Conservation (phyloP, 2,113 vertebrate species). For the Xyrauchen texanus region DNA sequence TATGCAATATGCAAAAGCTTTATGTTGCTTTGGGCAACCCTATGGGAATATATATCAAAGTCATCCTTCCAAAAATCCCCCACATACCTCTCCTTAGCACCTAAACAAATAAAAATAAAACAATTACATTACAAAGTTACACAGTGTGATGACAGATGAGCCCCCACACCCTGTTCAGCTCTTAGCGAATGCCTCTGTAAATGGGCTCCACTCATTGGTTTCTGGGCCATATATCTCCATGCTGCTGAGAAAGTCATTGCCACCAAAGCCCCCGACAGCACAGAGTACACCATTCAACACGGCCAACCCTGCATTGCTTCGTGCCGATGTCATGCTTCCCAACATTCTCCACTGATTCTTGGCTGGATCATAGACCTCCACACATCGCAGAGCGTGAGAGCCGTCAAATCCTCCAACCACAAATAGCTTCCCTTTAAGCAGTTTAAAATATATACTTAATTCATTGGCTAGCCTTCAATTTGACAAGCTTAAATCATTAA, state of each 20-base stretch:
- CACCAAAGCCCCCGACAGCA: constrained; percentile 93
- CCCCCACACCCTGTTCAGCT: constrained; percentile 1
- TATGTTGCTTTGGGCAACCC: constrained; percentile 85
- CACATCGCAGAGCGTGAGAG: constrained; percentile 86
- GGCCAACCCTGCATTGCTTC: constrained; percentile 90
- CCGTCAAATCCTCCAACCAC: constrained; percentile 95
- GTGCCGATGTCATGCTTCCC: constrained; percentile 87
- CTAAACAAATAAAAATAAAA: constrained; percentile 73
- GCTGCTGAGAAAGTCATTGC: constrained; percentile 95
- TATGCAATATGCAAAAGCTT: constrained; percentile 97
- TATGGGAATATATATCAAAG: constrained; percentile 2
- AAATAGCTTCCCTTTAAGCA: constrained; percentile 84
- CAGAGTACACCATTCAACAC: constrained; percentile 83
- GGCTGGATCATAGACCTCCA: constrained; percentile 90
- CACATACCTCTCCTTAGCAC: constrained; percentile 51
- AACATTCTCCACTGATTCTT: constrained; percentile 93
- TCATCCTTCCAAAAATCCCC: constrained; percentile 4
- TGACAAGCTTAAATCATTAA: background rate
- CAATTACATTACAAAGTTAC: constrained; percentile 93
- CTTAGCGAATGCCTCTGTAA: constrained; percentile 73
- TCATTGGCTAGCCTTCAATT: background rate
- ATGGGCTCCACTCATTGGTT: constrained; percentile 90
- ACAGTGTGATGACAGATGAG: constrained; percentile 78
- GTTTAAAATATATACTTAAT: background rate
- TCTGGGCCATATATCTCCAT: constrained; percentile 87